These are phyloP conservation scores for Riptortus pedestris DNA, from an alignment of 1,140 invertebrate genomes.

Conservation along the genomic window DNA sequence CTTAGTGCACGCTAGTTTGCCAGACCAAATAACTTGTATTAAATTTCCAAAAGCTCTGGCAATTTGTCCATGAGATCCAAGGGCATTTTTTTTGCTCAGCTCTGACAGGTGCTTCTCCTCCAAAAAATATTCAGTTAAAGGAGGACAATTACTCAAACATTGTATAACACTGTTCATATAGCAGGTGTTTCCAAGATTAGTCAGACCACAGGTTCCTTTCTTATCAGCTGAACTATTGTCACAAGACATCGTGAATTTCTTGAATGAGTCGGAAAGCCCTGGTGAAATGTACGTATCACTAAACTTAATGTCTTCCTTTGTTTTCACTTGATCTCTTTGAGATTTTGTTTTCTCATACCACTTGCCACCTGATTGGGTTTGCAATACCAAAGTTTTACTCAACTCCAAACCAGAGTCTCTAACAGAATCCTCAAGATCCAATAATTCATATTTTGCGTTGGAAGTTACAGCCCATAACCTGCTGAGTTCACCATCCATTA, in stretches of 20 bases:
- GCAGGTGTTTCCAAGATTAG: background rate
- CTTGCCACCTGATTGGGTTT: background rate
- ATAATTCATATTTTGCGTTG: background rate
- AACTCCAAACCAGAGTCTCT: background rate
- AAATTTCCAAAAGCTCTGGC: background rate
- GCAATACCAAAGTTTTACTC: background rate
- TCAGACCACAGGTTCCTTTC: background rate
- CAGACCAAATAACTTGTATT: background rate
- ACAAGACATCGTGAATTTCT: background rate
- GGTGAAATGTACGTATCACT: background rate
- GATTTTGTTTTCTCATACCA: background rate
- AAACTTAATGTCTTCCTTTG: background rate
- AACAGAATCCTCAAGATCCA: background rate
- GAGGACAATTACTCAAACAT: background rate
- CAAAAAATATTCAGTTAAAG: background rate
- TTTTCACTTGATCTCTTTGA: background rate
- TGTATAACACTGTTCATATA: background rate
- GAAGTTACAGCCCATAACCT: background rate
- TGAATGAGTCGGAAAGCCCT: background rate
- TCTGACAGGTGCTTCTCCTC: background rate
- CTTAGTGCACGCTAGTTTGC: background rate
- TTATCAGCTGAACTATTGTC: background rate
- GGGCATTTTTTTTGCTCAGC: background rate
- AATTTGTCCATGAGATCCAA: background rate
- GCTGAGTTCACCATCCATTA: background rate